Percentiles rank a stretch among this genome's conserved stretches.
Conservation (phyloP, 2,113 vertebrate species). For the Sceloporus undulatus region DNA sequence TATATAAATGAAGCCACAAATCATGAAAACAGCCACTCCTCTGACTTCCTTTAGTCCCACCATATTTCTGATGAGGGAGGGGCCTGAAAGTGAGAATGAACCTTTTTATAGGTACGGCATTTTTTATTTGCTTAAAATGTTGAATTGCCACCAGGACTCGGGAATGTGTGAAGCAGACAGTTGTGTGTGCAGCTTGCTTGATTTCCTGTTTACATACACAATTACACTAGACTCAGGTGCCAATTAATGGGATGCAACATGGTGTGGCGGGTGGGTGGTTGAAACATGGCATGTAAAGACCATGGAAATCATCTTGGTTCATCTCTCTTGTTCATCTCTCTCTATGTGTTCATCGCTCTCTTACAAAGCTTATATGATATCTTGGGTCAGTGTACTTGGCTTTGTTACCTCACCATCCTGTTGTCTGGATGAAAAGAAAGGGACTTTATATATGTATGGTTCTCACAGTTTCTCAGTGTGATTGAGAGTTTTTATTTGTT, state of each 20-base stretch:
- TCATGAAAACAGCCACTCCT: slow-evolving; percentile 58
- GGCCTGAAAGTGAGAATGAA: slow-evolving; percentile 65
- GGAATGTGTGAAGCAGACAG: not conserved
- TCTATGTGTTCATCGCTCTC: no score
- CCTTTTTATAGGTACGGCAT: slow-evolving; percentile 54
- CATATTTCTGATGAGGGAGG: slow-evolving; percentile 67
- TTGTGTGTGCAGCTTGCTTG: slow-evolving; percentile 19
- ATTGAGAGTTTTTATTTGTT: no score
- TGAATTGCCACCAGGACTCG: slow-evolving; percentile 62
- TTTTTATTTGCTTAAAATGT: slow-evolving; percentile 63
- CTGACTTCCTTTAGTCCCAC: slow-evolving; percentile 60
- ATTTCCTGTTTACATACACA: slow-evolving; percentile 52
- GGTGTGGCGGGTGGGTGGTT: not conserved
- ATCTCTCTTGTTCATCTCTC: not conserved
- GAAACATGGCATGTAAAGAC: not conserved
- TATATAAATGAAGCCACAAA: slow-evolving; percentile 54
- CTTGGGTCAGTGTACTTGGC: not conserved
- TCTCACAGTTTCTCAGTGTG: no score
- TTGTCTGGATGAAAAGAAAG: not conserved
- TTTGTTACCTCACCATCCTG: not conserved
- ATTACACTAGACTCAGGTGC: slow-evolving; percentile 37
- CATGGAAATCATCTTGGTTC: not conserved
- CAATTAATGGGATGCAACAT: not conserved
- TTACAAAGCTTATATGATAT: not conserved
- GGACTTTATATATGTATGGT: not conserved